Conservation (phyloP, 2,113 vertebrate species). For the Austrofundulus limnaeus region DNA sequence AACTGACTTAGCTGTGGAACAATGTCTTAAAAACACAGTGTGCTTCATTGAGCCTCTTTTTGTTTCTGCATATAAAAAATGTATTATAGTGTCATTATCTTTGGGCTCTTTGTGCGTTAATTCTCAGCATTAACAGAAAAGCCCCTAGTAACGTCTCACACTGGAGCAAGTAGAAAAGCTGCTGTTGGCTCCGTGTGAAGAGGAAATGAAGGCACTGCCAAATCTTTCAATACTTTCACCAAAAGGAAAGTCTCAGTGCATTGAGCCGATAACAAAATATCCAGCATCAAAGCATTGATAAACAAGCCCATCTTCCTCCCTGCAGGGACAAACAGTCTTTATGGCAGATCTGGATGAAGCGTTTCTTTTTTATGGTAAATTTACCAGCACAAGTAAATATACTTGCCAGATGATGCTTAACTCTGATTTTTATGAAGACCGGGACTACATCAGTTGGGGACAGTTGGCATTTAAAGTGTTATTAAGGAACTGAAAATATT, state of each 20-base stretch:
- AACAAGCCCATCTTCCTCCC: constrained; percentile 4
- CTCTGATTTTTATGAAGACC: too few relatives aligned
- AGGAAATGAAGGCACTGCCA: constrained; percentile 1
- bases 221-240: constrained; percentile 2
- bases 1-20: background rate
- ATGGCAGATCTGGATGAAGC: background rate
- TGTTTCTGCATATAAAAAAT: background rate
- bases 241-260: constrained; percentile 4
- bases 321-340: background rate
- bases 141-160: background rate
- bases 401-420: too few relatives aligned
- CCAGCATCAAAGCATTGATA: background rate
- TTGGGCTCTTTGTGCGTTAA: background rate
- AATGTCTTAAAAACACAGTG: background rate
- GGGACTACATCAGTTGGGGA: too few relatives aligned
- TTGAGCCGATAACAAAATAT: constrained; percentile 1
- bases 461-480: too few relatives aligned
- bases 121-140: background rate
- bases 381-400: background rate
- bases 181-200: constrained; percentile 6
- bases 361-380: background rate
- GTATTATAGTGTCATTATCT: background rate
- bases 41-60: background rate
- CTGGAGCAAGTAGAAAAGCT: background rate
- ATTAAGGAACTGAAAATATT: too few relatives aligned